Base-by-base conservation (phyloP, 2,888 invertebrate genomes). In the Asteroscopus sphinx region DNA sequence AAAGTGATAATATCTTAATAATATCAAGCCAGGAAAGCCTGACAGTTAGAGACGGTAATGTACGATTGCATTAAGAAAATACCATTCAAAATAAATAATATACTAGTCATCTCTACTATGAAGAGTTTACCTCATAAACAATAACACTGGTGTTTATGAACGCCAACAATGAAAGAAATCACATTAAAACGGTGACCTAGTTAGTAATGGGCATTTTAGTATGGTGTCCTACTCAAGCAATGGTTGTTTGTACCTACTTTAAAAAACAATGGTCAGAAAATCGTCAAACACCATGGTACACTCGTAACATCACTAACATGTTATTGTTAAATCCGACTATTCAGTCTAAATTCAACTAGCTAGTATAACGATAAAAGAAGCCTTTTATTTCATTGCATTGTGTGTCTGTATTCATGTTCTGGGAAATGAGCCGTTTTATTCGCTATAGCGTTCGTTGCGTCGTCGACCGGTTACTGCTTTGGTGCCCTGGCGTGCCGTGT, bases 401-500 rank as follows among this genome's bases (percentile, higher is more conserved):
- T 70, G 30, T 54, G 21, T 42, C 47, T 49, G 55, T 56, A 42
- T 53, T 58, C 55, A 64, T 64, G 45, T 62, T 65, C 63, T 74
- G 54, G 48, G 74, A 62, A 76, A 70, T 70, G 57, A 73, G 54
- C 49, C 47, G 67, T 70, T 70, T 76, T 62, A 76, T 73, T 64
- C 59, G 61, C 53, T 62, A 45, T 48, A 59, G 47, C 39, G 62
- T 57, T 72, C 44, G 53, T 49, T 65, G 25, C 57, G 41, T 59
- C 57, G 41, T 59, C 65, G 73, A 77, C 78, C 78, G 78, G 78
- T 76, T 77, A 73, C 67, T 58, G 59, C 51, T 60, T 63, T 54
- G 59, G 48, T 48, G 48, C 44, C 66, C 72, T 62, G 73, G 71
- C 69, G 75, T 78, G 86, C 83, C 85, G 87, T 86, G 86, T 83